Conservation (phyloP, 1,140 invertebrate genomes). For the Carcinoscorpius rotundicauda region DNA sequence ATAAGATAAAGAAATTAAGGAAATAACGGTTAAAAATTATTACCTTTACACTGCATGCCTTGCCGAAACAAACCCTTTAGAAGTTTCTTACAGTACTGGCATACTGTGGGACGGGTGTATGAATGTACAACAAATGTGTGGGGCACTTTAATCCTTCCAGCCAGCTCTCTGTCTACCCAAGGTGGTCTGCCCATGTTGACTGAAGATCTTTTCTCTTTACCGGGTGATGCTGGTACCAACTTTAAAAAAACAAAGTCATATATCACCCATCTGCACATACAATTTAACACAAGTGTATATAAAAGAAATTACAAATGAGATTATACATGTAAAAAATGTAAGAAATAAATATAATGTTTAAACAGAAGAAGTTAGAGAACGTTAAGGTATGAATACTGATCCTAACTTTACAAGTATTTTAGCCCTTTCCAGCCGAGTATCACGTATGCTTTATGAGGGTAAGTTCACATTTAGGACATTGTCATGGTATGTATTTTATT, state of each 20-base stretch:
- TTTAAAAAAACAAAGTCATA: neutral
- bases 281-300: neutral
- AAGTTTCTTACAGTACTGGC: conserved; percentile 89
- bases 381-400: neutral
- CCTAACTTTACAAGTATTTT: too few relatives aligned
- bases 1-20: too few relatives aligned
- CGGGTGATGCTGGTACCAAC: conserved; percentile 22
- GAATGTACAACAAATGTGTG: conserved; percentile 63
- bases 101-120: conserved; percentile 90
- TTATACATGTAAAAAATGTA: neutral
- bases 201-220: conserved; percentile 45
- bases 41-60: conserved; percentile 80
- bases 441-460: too few relatives aligned
- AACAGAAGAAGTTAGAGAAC: neutral
- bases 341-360: neutral
- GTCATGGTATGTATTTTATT: too few relatives aligned
- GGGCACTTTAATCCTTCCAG: conserved; percentile 65
- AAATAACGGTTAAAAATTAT: neutral
- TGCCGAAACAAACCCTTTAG: conserved; percentile 92
- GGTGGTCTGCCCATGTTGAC: conserved; percentile 51
- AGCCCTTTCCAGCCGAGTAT: too few relatives aligned
- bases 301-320: neutral
- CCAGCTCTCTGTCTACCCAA: conserved; percentile 60
- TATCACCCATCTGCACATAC: neutral
- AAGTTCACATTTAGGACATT: too few relatives aligned